Conservation (phyloP, 1,140 invertebrate genomes). For the Acromyrmex echinatior region DNA sequence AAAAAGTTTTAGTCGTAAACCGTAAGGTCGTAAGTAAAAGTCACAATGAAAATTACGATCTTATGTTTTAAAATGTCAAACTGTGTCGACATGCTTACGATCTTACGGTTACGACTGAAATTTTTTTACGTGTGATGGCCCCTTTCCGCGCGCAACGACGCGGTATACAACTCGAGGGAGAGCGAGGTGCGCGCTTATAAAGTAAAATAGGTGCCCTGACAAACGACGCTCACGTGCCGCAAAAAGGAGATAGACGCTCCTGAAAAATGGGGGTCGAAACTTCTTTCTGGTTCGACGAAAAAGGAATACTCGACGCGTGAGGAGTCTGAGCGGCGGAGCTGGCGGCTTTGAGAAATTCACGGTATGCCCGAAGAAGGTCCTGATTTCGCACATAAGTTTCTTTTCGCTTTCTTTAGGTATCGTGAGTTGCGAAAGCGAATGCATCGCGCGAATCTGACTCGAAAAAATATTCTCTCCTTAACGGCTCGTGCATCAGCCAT, state of each 20-base stretch:
- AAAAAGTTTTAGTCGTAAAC: no score
- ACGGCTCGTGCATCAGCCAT: neutral
- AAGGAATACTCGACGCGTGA: constrained; percentile 53
- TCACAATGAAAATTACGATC: no score
- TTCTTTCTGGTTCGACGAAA: constrained; percentile 54
- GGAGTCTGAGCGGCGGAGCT: constrained; percentile 39
- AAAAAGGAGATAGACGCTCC: constrained; percentile 51
- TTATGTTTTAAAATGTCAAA: no score
- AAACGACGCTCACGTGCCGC: constrained; percentile 61
- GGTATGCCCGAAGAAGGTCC: neutral
- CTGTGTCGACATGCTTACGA: no score
- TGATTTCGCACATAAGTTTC: neutral
- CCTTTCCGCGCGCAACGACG: neutral
- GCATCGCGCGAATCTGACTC: neutral
- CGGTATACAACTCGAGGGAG: neutral
- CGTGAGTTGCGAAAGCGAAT: neutral
- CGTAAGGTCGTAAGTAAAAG: no score
- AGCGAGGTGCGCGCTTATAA: constrained; percentile 37
- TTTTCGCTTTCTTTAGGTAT: neutral
- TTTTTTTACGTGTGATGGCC: no score
- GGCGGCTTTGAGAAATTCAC: constrained; percentile 47
- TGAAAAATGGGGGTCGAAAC: constrained; percentile 61
- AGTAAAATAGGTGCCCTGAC: constrained; percentile 59
- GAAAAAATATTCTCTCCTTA: neutral
- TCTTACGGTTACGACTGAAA: no score